These are phyloP conservation scores for Euura saliciscinereae DNA, from an alignment of 1,140 invertebrate genomes.

Conservation along the genomic window DNA sequence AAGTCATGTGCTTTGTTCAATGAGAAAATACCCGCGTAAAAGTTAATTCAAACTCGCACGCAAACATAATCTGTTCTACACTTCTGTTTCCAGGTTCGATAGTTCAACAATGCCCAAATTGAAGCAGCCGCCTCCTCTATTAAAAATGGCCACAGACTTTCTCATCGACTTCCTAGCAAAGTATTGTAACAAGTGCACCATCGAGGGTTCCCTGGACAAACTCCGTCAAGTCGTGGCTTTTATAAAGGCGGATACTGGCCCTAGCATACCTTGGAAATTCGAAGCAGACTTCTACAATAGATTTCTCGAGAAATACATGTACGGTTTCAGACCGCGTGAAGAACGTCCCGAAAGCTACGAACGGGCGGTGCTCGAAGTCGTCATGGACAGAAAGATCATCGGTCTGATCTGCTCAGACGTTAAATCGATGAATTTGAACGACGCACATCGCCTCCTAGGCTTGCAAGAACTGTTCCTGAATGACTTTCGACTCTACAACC, in stretches of 20 bases:
- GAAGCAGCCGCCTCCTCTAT: neutral
- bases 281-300: neutral
- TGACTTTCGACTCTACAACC: neutral
- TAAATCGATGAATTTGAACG: neutral
- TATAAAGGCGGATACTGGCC: neutral
- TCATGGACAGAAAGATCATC: neutral
- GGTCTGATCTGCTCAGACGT: neutral
- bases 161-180: neutral
- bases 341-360: neutral
- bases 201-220: neutral
- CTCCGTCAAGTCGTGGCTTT: neutral
- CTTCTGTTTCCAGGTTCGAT: neutral
- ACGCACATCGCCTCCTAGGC: neutral
- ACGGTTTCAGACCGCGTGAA: neutral
- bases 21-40: too few species aligned
- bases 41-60: too few species aligned
- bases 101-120: neutral
- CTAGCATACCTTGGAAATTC: neutral
- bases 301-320: neutral
- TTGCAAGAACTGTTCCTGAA: neutral
- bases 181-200: neutral
- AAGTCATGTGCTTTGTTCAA: too few species aligned
- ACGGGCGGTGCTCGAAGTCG: neutral
- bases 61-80: too few species aligned
- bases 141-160: neutral